These are phyloP conservation scores for Pseudopodoces humilis DNA, from an alignment of 2,113 vertebrate genomes.

Conservation along the genomic window DNA sequence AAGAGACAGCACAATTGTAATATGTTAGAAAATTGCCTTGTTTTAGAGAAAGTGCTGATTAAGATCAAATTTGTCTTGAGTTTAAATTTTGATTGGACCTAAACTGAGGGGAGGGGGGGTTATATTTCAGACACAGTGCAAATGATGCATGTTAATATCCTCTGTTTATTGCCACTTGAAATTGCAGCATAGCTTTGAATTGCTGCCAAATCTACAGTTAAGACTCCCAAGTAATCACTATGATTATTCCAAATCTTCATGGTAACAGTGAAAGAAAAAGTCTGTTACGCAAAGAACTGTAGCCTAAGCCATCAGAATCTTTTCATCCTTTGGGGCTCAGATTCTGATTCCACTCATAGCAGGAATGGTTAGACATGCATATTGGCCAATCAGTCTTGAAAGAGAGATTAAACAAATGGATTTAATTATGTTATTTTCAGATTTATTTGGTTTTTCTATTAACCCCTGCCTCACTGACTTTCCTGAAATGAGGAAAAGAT, in stretches of 20 bases:
- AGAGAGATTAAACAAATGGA: neutral
- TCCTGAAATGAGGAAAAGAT: neutral
- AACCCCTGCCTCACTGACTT: neutral
- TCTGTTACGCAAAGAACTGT: neutral
- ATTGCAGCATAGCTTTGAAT: constrained; percentile 51
- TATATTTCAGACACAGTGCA: constrained; percentile 32
- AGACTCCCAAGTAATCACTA: constrained; percentile 48
- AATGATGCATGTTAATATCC: constrained; percentile 50
- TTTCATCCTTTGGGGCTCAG: neutral
- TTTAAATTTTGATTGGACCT: constrained; percentile 45
- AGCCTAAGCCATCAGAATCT: neutral
- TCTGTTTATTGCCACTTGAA: constrained; percentile 59
- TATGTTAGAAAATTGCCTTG: constrained; percentile 24
- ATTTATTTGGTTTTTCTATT: constrained; percentile 17
- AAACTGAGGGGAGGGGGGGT: neutral
- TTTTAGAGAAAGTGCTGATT: constrained; percentile 57
- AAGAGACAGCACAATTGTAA: neutral
- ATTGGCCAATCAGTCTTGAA: neutral
- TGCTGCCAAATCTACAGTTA: constrained; percentile 46
- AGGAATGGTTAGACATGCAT: neutral
- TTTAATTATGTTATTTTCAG: constrained; percentile 7
- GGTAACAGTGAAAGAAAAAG: neutral
- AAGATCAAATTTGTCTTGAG: constrained; percentile 48
- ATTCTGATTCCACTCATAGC: neutral
- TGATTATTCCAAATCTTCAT: constrained; percentile 54